A percentile compares a stretch with the other conserved stretches of the same genome.
Evolutionary conservation across 2,113 vertebrate genomes (phyloP).

Genomic region (Pachypanchax playfairii): DNA sequence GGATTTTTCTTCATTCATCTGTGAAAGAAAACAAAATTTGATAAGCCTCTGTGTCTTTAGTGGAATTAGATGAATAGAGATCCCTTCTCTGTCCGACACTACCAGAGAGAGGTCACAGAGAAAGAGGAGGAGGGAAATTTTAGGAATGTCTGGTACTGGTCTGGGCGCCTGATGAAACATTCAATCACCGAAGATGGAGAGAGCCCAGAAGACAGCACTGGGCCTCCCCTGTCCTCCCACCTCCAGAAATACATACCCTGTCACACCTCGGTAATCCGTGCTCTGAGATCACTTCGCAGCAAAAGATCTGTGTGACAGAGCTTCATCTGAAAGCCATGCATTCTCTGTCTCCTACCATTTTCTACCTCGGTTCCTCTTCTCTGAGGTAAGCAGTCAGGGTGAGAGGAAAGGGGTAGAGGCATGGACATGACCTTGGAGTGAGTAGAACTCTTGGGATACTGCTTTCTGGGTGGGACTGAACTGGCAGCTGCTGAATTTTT

Average conservation of each 20-base stretch:
- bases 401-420: conserved; percentile 50
- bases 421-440: conserved; percentile 80
- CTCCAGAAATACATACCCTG: conserved; percentile 37
- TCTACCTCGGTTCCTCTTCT: conserved; percentile 41
- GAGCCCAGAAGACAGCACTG: conserved; percentile 34
- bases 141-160: conserved; percentile 53
- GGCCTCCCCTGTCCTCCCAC: conserved; percentile 55
- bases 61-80: conserved; percentile 76
- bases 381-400: conserved; percentile 50
- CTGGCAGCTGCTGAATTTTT: conserved; percentile 76
- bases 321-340: conserved; percentile 30
- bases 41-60: conserved; percentile 53
- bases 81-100: conserved; percentile 56
- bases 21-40: conserved; percentile 69
- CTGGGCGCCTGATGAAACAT: conserved; percentile 61
- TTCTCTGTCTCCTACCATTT: conserved; percentile 17
- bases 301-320: conserved; percentile 33
- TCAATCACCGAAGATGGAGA: conserved; percentile 54
- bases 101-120: conserved; percentile 58
- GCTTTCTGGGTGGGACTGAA: conserved; percentile 75
- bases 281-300: conserved; percentile 34
- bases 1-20: conserved; percentile 55
- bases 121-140: conserved; percentile 39
- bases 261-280: conserved; percentile 50
- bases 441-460: conserved; percentile 76